Evolutionary conservation across 1,140 invertebrate genomes (phyloP), one percentile per base, ranked within the genome.

Genomic region (Thaumatotibia leucotreta): DNA sequence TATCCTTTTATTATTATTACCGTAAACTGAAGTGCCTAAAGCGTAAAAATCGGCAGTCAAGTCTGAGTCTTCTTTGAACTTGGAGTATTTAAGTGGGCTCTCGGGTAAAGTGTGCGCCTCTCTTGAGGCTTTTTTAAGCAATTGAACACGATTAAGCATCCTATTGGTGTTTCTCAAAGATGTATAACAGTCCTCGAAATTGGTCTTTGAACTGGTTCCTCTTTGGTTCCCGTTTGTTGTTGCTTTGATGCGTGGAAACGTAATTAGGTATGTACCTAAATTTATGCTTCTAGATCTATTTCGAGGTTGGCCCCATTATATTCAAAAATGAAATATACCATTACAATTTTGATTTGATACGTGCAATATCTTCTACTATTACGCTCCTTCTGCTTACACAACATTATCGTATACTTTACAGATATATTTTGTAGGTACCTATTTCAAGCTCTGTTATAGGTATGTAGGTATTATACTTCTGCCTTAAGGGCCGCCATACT

Each of bases 101-200:
- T 83, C 67, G 66, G 71, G 63, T 54, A 62, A 63, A 75, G 76
- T 68, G 69, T 61, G 62, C n/a, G n/a, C 67, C 71, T 73, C 69
- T 76, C 69, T 67, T 65, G 72, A 71, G 67, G 76, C 67, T 73
- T 76, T 72, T 58, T 58, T 58, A 31, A 54, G 52, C 52, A 58
- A 58, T 58, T 58, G 52, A 58, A 76, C 75, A 77, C 77, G 80
- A 82, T 84, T 84, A 84, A 82, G 71, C 71, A 71, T 73, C 71
- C 67, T 74, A 77, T 75, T 79, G 79, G 74, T 82, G 71, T 82
- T 72, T 62, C 74, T 80, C 80, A 80, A 82, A 86, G 75, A 76
- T 77, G 61, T 67, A 58, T 14, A 58, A 31, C 52, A 61, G 65
- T 64, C 61, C 70, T 63, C 45, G 49, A 66, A 29, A 64, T 52